Base-by-base conservation (phyloP, 2,797 vertebrate genomes). In the Lindbergichthys nudifrons region DNA sequence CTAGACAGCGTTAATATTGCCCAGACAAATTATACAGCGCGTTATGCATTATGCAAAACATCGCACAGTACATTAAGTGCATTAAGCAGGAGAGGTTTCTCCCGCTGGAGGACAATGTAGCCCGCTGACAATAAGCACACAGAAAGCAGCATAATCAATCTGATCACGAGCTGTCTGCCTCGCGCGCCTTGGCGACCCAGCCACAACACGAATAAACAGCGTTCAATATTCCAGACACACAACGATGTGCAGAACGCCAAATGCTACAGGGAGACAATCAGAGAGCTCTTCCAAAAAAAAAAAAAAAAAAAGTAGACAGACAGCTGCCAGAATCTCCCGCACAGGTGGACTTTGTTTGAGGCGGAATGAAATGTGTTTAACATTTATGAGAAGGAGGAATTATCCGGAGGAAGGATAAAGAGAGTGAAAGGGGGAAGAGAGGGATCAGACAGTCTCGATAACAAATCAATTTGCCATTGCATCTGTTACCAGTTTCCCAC, bases 341-440 rank as follows among this genome's bases (percentile, higher is more conserved):
- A 80, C 92, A 90, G 89, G 91, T 92, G 91, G 89, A 93, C 86
- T 88, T 87, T 73, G 69, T 87, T 86, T 70, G 69, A 75, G 81
- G 72, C 52, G 2, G 36, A 65, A 19, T 65, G 62, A 82, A 66
- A 83, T 53, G 47, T 74, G 18, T 60, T 18, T 47, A 0, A 46
- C 69, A 61, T 54, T 47, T 23, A 30, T 10, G 76, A 53, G 26
- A n/a, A 8, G 19, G 65, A 52, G 60, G 54, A 16, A 18, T 5
- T 45, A 52, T 53, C 13, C 8, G 10, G 36, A 42, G 46, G 39
- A n/a, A 71, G 59, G 68, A 54, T 47, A 16, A 68, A 69, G 47
- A 62, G 78, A 72, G 80, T 75, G 82, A 75, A 73, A 85, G 65
- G 66, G 42, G 13, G 15, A 26, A 65, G 66, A 57, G 67, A 73